Evolutionary conservation across 1,140 invertebrate species (phyloP), one percentile per base, ranked within the genome.

Genomic region (Drusus annulatus): DNA sequence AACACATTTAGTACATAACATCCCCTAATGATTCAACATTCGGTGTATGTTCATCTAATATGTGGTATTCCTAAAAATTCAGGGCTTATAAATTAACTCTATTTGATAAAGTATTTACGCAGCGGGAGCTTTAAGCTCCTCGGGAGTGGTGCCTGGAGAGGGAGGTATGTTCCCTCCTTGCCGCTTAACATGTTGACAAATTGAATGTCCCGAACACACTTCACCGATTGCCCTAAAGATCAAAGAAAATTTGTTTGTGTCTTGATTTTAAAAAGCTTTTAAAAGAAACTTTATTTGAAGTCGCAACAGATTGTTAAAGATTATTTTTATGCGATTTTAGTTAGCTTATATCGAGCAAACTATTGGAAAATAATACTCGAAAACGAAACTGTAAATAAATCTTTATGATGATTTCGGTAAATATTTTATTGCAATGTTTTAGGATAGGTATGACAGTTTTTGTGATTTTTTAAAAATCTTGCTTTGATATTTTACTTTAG

Each of bases 141-240:
- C 13, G 16, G 7, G 25, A 16, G 25, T 8, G 36, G 21, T 28
- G 5, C 16, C 54, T 10, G 5, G 7, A 56, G n/a, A 17, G n/a
- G n/a, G 19, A n/a, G n/a, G 1, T 16, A 31, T 16, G 10, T 2
- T 25, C 16, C 13, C 7, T 25, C 8, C 62, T 19, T 25, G 25
- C 60, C 62, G 4, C 21, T 45, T 21, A 51, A 50, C 21, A 50
- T 23, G 36, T 23, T 69, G 51, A 69, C 36, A 69, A 69, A 69
- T 69, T 69, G 65, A 50, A 69, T 69, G 65, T 69, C 65, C 17
- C 17, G 65, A 36, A 45, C 65, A 69, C 65, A 8, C 65, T 50
- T 23, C 45, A 21, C 62, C 10, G 62, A 65, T 65, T 21, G 25
- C 62, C 62, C 7, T 25, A 65, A 65, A 25, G 16, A 65, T 45